Base-by-base conservation (phyloP, 1,140 invertebrate species). In the Homarus americanus region DNA sequence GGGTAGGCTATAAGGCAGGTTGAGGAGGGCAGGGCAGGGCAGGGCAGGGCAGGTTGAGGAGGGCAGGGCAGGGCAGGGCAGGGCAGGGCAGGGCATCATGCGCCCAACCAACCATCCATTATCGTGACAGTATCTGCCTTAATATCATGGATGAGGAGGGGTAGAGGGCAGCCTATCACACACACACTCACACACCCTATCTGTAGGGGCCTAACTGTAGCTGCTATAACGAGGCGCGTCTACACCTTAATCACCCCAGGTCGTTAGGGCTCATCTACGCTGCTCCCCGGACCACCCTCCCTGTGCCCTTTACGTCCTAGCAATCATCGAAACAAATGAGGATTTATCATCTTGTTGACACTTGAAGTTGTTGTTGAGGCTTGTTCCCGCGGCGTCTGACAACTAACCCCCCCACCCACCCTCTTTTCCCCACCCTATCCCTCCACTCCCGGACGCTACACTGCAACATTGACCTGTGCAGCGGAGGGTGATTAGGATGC, bases 281-380 rank as follows among this genome's bases (percentile, higher is more conserved):
- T 69, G 28, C 4, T 32, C 63, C 3, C 9, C 63, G 4, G 7
- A 24, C 63, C 53, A 58, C 5, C 28, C 63, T 9, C 5, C n/a
- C 5, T 7, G 32, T 15, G 44, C 7, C 63, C 63, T 69, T 12
- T 24, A 0, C 28, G n/a, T 10, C 28, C 28, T 4, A 4, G n/a
- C 63, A 28, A 32, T 69, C 63, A 69, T 69, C 5, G n/a, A 69
- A 69, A 69, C 63, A 69, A 69, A 69, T 69, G 63, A 69, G 63
- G 63, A 69, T 69, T 69, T 32, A 69, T 69, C 63, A 69, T 69
- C 63, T 69, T 24, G 63, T 69, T 69, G 63, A 69, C 63, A 69
- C 63, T 69, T 32, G 7, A 32, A 32, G n/a, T 32, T 28, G 63
- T 69, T 69, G 63, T 32, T 69, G 63, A 32, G 32, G 17, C 7